Evolutionary conservation across 1,140 invertebrate genomes (phyloP), one percentile per base, ranked within the genome.

Genomic region (Drosophila burlai): DNA sequence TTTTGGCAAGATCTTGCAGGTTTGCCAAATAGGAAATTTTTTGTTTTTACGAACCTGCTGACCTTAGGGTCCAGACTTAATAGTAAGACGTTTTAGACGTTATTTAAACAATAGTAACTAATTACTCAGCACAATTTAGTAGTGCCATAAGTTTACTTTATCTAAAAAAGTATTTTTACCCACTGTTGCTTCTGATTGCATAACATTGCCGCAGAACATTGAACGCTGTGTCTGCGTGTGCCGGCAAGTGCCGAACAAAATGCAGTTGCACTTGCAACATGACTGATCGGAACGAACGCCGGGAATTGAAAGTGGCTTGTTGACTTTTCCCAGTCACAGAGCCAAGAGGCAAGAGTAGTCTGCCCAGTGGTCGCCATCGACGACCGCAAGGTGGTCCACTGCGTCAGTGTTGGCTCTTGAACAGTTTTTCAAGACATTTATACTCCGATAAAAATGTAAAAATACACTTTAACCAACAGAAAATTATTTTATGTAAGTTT

Each of bases 211-310:
- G 31, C 67, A 60, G 65, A 72, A 49, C 65, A 75, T 63, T 80
- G 46, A 61, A 57, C 57, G 59, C 43, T 59, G 45, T 29, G 55
- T 8, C 34, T 49, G 47, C 40, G 49, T 77, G 43, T 66, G 67
- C 64, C 58, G 69, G 50, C 13, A 50, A 50, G 34, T 62, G 11
- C 11, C 43, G 24, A 76, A 46, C 60, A 66, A 67, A 80, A 84
- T 75, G 55, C 55, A 67, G 86, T 86, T 91, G 84, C 89, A 91
- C 89, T 91, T 91, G 89, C 81, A 84, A 82, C 76, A 83, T 83
- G 80, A 80, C 63, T 72, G 75, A 82, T 74, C 60, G 63, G 61
- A 36, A 45, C 46, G 40, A 36, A 31, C 31, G 40, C 68, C 62
- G 76, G 73, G 64, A 85, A 80, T 73, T 50, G 86, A 90, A 90